These are phyloP conservation scores for Probosciger aterrimus DNA, from an alignment of 2,113 vertebrate species.

Conservation along the genomic window DNA sequence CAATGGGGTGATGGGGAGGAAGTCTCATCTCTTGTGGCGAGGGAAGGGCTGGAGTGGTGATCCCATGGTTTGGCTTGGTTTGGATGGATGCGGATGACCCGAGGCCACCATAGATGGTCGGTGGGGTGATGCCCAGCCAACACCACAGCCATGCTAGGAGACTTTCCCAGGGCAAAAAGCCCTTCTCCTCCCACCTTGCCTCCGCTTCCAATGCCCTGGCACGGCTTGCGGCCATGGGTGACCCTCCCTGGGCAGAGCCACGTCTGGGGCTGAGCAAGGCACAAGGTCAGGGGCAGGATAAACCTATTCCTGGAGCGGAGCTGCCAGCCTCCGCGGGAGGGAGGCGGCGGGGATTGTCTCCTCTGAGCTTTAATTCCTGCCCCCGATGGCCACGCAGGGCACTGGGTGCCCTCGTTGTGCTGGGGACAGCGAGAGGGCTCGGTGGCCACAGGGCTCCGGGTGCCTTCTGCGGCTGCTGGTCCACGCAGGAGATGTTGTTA, in stretches of 20 bases:
- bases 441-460: neutral
- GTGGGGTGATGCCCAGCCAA: rapidly evolving
- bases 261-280: neutral
- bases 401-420: neutral
- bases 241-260: neutral
- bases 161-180: rapidly evolving
- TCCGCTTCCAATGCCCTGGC: neutral
- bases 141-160: neutral
- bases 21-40: rapidly evolving
- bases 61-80: rapidly evolving
- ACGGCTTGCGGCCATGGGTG: neutral
- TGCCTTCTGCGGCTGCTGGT: neutral
- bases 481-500: neutral
- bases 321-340: neutral
- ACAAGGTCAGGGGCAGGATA: constrained; percentile 1
- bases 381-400: neutral
- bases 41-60: neutral
- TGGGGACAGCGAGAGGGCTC: neutral
- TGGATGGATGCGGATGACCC: neutral
- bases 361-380: constrained; percentile 3
- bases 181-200: neutral
- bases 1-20: neutral
- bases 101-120: neutral
- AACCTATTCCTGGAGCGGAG: constrained; percentile 56
- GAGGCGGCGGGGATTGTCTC: neutral